These are phyloP conservation scores for Diabrotica balteata DNA, from an alignment of 2,888 invertebrate genomes.

Conservation along the genomic window DNA sequence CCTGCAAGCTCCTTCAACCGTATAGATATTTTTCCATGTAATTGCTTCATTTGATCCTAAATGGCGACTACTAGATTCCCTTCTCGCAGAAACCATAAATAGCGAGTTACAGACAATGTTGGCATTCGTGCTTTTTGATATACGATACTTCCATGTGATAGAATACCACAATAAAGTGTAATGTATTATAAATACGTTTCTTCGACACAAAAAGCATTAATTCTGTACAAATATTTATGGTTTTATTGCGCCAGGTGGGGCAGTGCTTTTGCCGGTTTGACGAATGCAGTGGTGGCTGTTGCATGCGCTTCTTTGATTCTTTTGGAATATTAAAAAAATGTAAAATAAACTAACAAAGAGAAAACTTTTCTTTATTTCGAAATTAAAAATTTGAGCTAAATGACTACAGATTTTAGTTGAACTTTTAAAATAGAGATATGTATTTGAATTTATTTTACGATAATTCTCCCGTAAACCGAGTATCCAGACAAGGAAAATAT, in stretches of 20 bases:
- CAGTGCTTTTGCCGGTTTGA: constrained; percentile 45
- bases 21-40: constrained; percentile 31
- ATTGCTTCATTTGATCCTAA: constrained; percentile 32
- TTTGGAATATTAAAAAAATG: not conserved
- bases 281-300: constrained; percentile 24
- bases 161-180: constrained; percentile 50
- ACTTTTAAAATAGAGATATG: too few species aligned
- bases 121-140: constrained; percentile 39
- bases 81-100: constrained; percentile 35
- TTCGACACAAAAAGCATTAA: constrained; percentile 56
- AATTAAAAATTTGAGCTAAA: too few species aligned
- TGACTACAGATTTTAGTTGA: too few species aligned
- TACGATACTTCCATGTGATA: constrained; percentile 41
- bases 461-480: too few species aligned
- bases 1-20: constrained; percentile 16
- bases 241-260: constrained; percentile 60
- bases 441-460: too few species aligned
- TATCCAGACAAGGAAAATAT: too few species aligned
- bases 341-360: too few species aligned
- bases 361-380: too few species aligned
- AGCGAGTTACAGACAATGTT: constrained; percentile 32
- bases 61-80: constrained; percentile 35
- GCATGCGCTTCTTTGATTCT: not conserved
- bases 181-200: constrained; percentile 45
- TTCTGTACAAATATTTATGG: constrained; percentile 61